Conservation (phyloP, 1,140 invertebrate genomes). For the Lordiphosa mommai region DNA sequence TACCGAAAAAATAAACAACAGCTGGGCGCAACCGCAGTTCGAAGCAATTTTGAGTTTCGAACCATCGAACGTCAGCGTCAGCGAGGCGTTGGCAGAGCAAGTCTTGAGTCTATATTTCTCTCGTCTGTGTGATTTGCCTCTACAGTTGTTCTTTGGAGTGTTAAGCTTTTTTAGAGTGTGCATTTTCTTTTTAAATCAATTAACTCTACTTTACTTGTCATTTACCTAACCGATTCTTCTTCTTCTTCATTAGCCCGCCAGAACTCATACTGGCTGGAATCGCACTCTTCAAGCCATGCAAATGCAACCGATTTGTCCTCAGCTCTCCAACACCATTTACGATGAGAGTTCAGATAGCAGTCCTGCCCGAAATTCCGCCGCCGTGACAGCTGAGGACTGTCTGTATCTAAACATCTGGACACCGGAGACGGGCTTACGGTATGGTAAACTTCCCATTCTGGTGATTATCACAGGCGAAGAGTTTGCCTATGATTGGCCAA, state of each 20-base stretch:
- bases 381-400: constrained; percentile 80
- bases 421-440: constrained; percentile 81
- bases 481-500: constrained; percentile 78
- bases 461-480: constrained; percentile 83
- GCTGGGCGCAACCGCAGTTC: no score
- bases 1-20: no score
- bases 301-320: constrained; percentile 81
- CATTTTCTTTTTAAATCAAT: no score
- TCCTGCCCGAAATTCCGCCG: constrained; percentile 16
- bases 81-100: no score
- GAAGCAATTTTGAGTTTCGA: no score
- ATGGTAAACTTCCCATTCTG: constrained; percentile 82
- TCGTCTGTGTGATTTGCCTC: no score
- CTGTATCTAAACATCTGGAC: constrained; percentile 82
- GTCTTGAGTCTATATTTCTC: no score
- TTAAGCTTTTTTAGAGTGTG: no score
- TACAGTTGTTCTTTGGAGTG: no score
- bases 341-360: constrained; percentile 60
- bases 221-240: not conserved
- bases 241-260: constrained; percentile 73
- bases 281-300: constrained; percentile 79
- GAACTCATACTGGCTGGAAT: constrained; percentile 80
- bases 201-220: not conserved
- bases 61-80: no score
- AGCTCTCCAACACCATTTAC: constrained; percentile 78